A percentile compares a stretch with the other conserved stretches of the same genome.
Conservation (phyloP, 1,140 invertebrate species). For the Gerris buenoi region DNA sequence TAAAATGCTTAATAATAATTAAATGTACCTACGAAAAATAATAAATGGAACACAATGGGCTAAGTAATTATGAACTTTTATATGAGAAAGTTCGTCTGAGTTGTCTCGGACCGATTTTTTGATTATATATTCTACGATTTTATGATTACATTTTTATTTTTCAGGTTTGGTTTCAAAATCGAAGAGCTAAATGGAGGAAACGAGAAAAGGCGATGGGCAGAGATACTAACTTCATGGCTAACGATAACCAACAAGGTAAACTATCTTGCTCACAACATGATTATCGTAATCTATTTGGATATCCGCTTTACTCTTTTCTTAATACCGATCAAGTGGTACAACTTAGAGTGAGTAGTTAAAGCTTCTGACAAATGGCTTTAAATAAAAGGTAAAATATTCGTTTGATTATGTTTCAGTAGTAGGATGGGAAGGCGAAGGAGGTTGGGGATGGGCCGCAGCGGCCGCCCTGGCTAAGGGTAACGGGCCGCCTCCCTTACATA, state of each 20-base stretch:
- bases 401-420: background rate
- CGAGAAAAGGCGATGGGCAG: constrained; percentile 59
- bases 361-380: background rate
- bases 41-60: too few relatives aligned
- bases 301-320: background rate
- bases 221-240: constrained; percentile 10
- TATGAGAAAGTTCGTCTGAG: too few relatives aligned
- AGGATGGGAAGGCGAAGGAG: background rate
- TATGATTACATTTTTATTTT: too few relatives aligned
- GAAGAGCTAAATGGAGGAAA: constrained; percentile 86
- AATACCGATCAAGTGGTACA: background rate
- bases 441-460: background rate
- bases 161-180: constrained; percentile 94
- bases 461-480: background rate
- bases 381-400: background rate
- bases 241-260: background rate
- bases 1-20: too few relatives aligned
- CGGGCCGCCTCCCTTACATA: background rate
- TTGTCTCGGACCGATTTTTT: too few relatives aligned
- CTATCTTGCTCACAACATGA: background rate
- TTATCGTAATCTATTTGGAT: background rate
- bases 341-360: background rate
- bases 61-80: too few relatives aligned
- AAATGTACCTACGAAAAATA: too few relatives aligned
- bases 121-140: too few relatives aligned